phyloP scores from a whole-genome alignment of 2,888 invertebrate genomes.

The Conops quadrifasciatus region DNA sequence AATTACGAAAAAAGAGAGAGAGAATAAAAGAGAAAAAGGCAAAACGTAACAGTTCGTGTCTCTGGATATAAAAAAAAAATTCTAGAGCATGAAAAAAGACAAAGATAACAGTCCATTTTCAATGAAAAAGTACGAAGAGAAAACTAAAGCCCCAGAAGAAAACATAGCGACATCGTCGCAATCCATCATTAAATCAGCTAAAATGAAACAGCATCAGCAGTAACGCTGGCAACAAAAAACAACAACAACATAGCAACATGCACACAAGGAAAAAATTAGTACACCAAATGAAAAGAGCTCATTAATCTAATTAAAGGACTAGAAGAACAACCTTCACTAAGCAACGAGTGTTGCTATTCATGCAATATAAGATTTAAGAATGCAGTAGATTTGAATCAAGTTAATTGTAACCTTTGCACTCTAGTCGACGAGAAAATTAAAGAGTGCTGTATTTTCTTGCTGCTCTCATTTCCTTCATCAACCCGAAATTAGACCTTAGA shows the following conservation, averaged over 20 bases:
- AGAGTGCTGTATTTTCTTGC: not conserved
- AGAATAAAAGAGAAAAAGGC: too few relatives aligned
- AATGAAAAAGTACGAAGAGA: not conserved
- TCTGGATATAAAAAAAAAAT: too few relatives aligned
- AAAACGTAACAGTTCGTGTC: too few relatives aligned
- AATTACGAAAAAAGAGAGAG: too few relatives aligned
- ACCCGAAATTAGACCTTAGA: too few relatives aligned
- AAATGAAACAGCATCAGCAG: not conserved
- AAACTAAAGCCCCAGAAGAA: not conserved
- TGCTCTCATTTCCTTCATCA: too few relatives aligned
- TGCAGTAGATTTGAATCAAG: slow-evolving; percentile 1
- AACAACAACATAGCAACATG: not conserved
- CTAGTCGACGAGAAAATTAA: not conserved
- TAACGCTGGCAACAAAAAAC: not conserved
- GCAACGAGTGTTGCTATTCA: too few relatives aligned
- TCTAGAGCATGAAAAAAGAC: too few relatives aligned
- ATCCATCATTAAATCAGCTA: not conserved
- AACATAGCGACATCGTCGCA: slow-evolving; percentile 1
- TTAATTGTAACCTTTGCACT: slow-evolving; percentile 4
- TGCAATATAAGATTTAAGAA: not conserved
- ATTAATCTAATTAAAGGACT: slow-evolving; percentile 21
- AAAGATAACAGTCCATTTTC: too few relatives aligned
- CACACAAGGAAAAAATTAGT: too few relatives aligned
- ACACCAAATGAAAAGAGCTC: slow-evolving; percentile 1
- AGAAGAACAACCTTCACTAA: not conserved